Conservation (phyloP, 2,113 vertebrate genomes). For the Cyanoderma ruficeps region DNA sequence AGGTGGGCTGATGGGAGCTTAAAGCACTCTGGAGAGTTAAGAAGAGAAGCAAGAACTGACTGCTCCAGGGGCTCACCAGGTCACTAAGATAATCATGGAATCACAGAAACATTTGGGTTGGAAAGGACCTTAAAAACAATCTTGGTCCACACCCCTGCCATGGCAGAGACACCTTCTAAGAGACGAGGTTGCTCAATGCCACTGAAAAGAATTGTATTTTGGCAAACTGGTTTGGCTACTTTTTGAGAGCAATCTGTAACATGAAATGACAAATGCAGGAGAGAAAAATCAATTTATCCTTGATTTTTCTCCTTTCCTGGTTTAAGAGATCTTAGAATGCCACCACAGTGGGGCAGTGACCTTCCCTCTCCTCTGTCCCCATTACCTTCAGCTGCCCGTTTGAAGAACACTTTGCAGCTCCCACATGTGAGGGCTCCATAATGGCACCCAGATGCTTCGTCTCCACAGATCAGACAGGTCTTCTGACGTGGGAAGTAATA, state of each 20-base stretch:
- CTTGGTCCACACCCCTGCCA: background rate
- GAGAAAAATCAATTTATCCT: background rate
- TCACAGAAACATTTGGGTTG: background rate
- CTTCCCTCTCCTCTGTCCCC: background rate
- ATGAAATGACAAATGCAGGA: background rate
- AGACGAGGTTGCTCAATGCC: background rate
- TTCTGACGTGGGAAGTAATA: slow-evolving; percentile 97
- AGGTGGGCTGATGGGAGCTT: background rate
- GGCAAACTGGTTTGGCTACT: background rate
- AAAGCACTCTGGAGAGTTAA: background rate
- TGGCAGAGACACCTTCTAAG: background rate
- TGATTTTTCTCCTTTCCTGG: background rate
- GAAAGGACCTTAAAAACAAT: background rate
- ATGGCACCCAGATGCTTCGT: slow-evolving; percentile 97
- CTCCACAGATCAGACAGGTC: slow-evolving; percentile 94
- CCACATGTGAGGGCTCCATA: slow-evolving; percentile 97
- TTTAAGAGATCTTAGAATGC: background rate
- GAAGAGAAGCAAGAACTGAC: background rate
- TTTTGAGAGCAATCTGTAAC: background rate
- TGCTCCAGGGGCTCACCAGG: background rate
- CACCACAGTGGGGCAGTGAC: background rate
- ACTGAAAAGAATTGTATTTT: background rate
- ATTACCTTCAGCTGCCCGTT: slow-evolving; percentile 96
- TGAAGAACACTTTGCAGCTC: slow-evolving; percentile 99
- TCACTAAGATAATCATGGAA: background rate